Evolutionary conservation across 2,888 invertebrate species (phyloP).

Genomic region (Drosophila stalkeri): DNA sequence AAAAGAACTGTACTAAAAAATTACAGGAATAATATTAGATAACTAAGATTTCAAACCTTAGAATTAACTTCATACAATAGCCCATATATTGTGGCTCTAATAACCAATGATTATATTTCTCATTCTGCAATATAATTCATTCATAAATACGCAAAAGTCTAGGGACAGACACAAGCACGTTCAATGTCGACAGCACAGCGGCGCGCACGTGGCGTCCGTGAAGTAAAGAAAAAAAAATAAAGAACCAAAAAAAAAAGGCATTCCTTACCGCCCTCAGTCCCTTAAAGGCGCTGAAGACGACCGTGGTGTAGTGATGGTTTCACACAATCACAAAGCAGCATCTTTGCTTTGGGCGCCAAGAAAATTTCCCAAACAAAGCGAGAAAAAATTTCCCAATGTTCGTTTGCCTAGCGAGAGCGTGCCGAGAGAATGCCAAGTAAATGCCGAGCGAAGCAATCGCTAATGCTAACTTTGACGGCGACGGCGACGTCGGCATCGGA

Average conservation of each 20-base stretch:
- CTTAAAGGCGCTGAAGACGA: not conserved
- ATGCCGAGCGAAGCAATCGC: conserved; percentile 35
- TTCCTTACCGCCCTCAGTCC: not conserved
- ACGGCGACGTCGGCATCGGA: conserved; percentile 2
- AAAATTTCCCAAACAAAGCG: conserved; percentile 74
- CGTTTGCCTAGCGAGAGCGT: conserved; percentile 35
- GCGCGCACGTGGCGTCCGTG: conserved; percentile 60
- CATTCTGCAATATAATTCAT: conserved; percentile 60
- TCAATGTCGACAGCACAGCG: conserved; percentile 53
- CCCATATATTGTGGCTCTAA: conserved; percentile 20
- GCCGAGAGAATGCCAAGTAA: conserved; percentile 17
- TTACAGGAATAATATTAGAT: too few relatives aligned
- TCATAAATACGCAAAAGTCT: conserved; percentile 59
- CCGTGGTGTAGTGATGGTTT: not conserved
- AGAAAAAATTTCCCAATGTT: conserved; percentile 68
- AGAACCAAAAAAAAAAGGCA: conserved; percentile 3
- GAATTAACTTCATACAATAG: not conserved
- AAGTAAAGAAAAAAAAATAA: conserved; percentile 7
- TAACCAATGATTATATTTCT: conserved; percentile 49
- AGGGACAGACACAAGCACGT: conserved; percentile 49
- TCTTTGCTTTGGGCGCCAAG: conserved; percentile 34
- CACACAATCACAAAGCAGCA: conserved; percentile 13
- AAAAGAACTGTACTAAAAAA: too few relatives aligned
- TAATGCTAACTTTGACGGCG: conserved; percentile 25
- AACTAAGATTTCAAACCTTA: not conserved